A percentile compares a stretch with the other conserved stretches of the same genome.
These are phyloP conservation scores for Ophonus ardosiacus DNA, from an alignment of 2,888 invertebrate species.

Conservation along the genomic window DNA sequence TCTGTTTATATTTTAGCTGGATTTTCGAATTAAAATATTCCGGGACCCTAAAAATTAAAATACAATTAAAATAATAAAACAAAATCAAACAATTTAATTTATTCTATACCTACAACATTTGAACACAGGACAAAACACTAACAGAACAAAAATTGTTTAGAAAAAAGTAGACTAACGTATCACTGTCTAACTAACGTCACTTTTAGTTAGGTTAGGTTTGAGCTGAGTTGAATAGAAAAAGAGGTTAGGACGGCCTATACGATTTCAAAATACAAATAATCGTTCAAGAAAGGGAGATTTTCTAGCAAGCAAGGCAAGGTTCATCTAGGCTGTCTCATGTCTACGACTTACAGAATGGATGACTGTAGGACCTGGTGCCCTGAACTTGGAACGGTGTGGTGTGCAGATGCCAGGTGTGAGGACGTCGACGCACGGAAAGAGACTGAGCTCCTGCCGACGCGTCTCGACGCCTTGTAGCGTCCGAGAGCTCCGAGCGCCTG, in stretches of 20 bases:
- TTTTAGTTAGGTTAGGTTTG: conserved; percentile 12
- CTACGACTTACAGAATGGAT: conserved; percentile 1
- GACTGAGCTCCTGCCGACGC: conserved; percentile 18
- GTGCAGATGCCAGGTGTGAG: background rate
- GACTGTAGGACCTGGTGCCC: background rate
- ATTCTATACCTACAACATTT: conserved; percentile 42
- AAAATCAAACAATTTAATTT: conserved; percentile 35
- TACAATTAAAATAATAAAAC: conserved; percentile 62
- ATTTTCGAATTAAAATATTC: conserved; percentile 38
- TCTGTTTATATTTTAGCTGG: conserved; percentile 35
- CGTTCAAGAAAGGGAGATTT: background rate
- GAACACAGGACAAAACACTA: conserved; percentile 25
- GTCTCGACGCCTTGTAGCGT: conserved; percentile 33
- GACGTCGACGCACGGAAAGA: background rate
- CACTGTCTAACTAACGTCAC: background rate
- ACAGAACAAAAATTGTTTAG: background rate
- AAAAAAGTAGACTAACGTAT: background rate
- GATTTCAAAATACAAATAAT: conserved; percentile 2
- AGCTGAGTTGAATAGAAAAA: background rate
- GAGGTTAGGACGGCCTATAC: background rate
- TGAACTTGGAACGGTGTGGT: background rate
- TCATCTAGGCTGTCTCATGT: too few species aligned
- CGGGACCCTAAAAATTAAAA: conserved; percentile 61
- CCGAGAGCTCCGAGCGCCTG: conserved; percentile 16
- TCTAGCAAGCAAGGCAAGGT: background rate